Evolutionary conservation across 2,113 vertebrate species (phyloP).

Genomic region (Pedionomus torquatus): DNA sequence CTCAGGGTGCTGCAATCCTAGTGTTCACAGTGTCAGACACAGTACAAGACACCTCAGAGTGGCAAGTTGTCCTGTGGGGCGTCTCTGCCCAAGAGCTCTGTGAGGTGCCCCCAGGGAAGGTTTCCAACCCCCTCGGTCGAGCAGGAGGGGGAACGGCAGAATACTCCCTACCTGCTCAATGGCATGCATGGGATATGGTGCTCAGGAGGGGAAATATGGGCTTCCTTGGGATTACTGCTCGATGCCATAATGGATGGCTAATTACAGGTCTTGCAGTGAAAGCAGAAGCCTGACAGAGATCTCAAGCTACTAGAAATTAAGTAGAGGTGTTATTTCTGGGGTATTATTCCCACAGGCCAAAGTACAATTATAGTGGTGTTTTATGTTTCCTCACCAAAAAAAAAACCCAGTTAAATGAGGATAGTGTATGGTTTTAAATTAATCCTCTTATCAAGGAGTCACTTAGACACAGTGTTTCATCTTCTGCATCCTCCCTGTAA

Average conservation of each 20-base stretch:
- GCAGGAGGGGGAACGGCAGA: not conserved
- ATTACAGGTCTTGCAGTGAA: conserved; percentile 50
- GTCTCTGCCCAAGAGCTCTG: not conserved
- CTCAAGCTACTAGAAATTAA: conserved; percentile 32
- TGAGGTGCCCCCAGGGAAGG: fast-evolving
- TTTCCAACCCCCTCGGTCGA: not conserved
- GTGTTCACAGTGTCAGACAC: not conserved
- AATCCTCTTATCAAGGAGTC: not conserved
- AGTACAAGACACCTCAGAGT: not conserved
- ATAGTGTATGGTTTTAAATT: not conserved
- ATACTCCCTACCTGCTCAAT: not conserved
- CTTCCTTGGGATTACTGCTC: conserved; percentile 34
- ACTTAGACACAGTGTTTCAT: not conserved
- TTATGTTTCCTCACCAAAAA: not conserved
- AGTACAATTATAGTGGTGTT: not conserved
- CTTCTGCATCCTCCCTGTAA: not conserved
- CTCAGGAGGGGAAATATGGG: not conserved
- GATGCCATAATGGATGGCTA: conserved; percentile 3
- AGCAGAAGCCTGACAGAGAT: conserved; percentile 17
- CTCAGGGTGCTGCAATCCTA: not conserved
- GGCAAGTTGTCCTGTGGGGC: fast-evolving
- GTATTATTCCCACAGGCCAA: conserved; percentile 51
- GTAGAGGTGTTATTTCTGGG: not conserved
- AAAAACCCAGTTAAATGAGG: not conserved
- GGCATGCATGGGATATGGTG: not conserved